Percentiles rank a stretch among this genome's conserved stretches.
Evolutionary conservation across 2,888 invertebrate genomes (phyloP).

Genomic region (Diogma glabrata): DNA sequence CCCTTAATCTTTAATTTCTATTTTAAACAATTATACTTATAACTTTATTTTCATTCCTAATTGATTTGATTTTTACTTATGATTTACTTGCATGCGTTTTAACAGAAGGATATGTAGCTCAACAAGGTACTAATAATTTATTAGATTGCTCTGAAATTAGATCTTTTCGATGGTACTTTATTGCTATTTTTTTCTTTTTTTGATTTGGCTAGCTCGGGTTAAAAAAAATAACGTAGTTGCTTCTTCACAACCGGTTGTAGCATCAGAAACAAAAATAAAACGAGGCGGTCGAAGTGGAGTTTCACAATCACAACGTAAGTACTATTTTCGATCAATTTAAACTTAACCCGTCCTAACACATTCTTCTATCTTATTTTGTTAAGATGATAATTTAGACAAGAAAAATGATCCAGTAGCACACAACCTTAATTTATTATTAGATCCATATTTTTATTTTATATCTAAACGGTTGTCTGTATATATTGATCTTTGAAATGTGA

Average conservation of each 20-base stretch:
- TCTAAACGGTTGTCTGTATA: too few relatives aligned
- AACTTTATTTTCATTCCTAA: too few relatives aligned
- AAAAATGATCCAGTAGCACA: too few relatives aligned
- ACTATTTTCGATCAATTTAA: background rate
- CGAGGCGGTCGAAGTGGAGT: constrained; percentile 61
- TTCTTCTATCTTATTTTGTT: too few relatives aligned
- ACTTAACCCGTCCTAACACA: too few relatives aligned
- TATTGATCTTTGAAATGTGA: too few relatives aligned
- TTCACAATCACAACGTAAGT: constrained; percentile 88
- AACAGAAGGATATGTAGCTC: constrained; percentile 50
- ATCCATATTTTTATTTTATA: too few relatives aligned
- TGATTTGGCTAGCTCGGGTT: constrained; percentile 44
- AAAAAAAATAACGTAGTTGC: constrained; percentile 45
- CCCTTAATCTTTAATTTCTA: too few relatives aligned
- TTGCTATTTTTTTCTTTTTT: background rate
- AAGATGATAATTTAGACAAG: too few relatives aligned
- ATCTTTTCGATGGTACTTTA: constrained; percentile 4
- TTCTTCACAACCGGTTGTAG: constrained; percentile 24
- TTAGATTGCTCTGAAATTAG: constrained; percentile 9
- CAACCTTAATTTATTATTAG: too few relatives aligned
- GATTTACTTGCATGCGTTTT: constrained; percentile 17
- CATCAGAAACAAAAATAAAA: constrained; percentile 47
- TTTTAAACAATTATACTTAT: too few relatives aligned
- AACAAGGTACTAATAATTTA: constrained; percentile 46
- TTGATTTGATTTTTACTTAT: too few relatives aligned